These are phyloP conservation scores for Forbesichthys agassizii DNA, from an alignment of 2,113 vertebrate species.

Conservation along the genomic window DNA sequence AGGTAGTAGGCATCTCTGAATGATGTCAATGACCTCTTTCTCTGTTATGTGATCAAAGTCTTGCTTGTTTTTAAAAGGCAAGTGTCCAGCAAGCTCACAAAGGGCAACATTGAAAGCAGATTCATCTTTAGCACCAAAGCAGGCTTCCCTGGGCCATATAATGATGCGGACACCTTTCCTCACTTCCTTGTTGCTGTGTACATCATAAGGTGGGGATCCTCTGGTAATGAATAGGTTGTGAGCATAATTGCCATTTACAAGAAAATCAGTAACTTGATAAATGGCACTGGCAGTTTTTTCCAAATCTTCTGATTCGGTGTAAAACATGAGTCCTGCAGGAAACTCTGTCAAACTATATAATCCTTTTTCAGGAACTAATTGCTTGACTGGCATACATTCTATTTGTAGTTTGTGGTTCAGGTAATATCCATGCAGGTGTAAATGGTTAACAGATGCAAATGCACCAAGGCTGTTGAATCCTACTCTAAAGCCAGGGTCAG, in stretches of 20 bases:
- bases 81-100: constrained; percentile 90
- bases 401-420: constrained; percentile 76
- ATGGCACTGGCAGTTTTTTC: constrained; percentile 60
- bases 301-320: constrained; percentile 57
- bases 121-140: constrained; percentile 83
- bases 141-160: constrained; percentile 83
- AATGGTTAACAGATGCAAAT: constrained; percentile 90
- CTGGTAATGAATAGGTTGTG: constrained; percentile 88
- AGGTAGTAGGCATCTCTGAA: constrained; percentile 77
- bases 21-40: constrained; percentile 65
- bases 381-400: constrained; percentile 71
- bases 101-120: constrained; percentile 87
- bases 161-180: constrained; percentile 79
- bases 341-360: constrained; percentile 70
- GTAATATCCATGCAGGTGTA: constrained; percentile 91
- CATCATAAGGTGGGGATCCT: constrained; percentile 72
- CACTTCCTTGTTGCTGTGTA: background rate
- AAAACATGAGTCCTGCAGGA: constrained; percentile 86
- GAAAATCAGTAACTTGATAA: constrained; percentile 77
- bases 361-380: constrained; percentile 64
- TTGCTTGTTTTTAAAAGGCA: constrained; percentile 79
- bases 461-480: constrained; percentile 94
- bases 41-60: constrained; percentile 81
- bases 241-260: constrained; percentile 77
- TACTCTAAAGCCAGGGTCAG: constrained; percentile 81